Evolutionary conservation across 92 coral and sea anemone species (phyloP), one percentile per base, ranked within the genome.

Genomic region (Porites cylindrica): DNA sequence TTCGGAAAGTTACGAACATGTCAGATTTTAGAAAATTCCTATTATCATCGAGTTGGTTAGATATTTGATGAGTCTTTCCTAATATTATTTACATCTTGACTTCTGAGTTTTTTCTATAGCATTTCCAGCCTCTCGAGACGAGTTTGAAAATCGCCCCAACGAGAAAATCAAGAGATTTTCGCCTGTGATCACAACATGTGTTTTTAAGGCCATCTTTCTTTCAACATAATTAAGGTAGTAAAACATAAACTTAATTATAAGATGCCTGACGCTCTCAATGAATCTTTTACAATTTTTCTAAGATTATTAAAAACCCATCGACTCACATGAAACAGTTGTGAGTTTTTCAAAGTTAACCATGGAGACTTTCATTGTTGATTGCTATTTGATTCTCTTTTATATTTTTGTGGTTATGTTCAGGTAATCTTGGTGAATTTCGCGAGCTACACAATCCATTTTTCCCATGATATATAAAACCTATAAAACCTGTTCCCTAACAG

Each of bases 271-370:
- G 60, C 58, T 70, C 72, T 66, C 26, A 9, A 79, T 43, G 10
- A 38, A 47, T 79, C 19, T 53, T 51, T 10, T 50, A 74, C 47
- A n/a, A 64, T 66, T 66, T 65, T 65, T 21, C 62, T 50, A 1
- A 14, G 23, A 52, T 66, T 24, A 29, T 80, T 66, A 80, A 66
- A 81, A 54, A 23, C 52, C 60, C 38, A 12, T 58, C 47, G 2
- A 67, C 19, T 4, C 43, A 70, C 12, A 11, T 16, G 53, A 56
- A 56, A 5, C 18, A 20, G 9, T 16, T 62, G 66, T 76, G 80
- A 38, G 51, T 58, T 67, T 67, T 80, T 53, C 76, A 11, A 17
- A 16, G 51, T 68, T 51, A 80, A 66, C 66, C 71, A 78, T 78
- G 82, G 58, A 78, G 72, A 21, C 16, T 7, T 63, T 63, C 10